Base-by-base conservation (phyloP, 2,888 invertebrate genomes). In the Sarcophaga carnaria region DNA sequence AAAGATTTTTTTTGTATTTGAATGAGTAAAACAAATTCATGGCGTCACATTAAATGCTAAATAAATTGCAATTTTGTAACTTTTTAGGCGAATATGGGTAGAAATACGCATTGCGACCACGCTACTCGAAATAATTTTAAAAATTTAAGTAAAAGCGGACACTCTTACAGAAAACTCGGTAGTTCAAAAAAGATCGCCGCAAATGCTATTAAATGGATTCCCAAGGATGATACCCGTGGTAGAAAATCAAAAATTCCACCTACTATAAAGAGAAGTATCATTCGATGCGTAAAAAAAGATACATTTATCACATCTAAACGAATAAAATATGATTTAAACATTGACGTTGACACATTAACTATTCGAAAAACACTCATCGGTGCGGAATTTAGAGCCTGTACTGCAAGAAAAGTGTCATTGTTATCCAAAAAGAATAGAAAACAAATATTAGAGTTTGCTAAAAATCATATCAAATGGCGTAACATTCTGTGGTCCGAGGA, bases 291-390 rank as follows among this genome's bases (percentile, higher is more conserved):
- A 14, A 49, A 49, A 49, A 14, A 49, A 8, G 8, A 49, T 49
- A 14, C 4, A 49, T 49, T 49, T 49, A 49, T 49, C 14, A 5
- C 37, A 17, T 66, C 37, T 17, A 47, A 69, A 69, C 49, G n/a
- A 22, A 47, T 69, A 69, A 69, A 22, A 49, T 49, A 69, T 49
- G 20, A 69, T 49, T 69, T 69, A 20, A 69, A 69, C 2, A 69
- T 69, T 49, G 11, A 69, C 11, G 6, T 62, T 62, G 64, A 64
- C 20, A 25, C 64, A 64, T 64, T 27, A 64, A 25, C 64, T 8
- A 27, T 64, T 25, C 4, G 62, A 8, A n/a, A n/a, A 62, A 60
- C 10, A 62, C 62, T 62, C 14, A 62, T 62, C 4, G 3, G 6
- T 5, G 14, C 8, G 20, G 14, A 62, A 3, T 17, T 20, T 62